A percentile compares a stretch with the other conserved stretches of the same genome.
These are phyloP conservation scores for Pseudomyrmex concolor DNA, from an alignment of 1,140 invertebrate species.

Conservation along the genomic window DNA sequence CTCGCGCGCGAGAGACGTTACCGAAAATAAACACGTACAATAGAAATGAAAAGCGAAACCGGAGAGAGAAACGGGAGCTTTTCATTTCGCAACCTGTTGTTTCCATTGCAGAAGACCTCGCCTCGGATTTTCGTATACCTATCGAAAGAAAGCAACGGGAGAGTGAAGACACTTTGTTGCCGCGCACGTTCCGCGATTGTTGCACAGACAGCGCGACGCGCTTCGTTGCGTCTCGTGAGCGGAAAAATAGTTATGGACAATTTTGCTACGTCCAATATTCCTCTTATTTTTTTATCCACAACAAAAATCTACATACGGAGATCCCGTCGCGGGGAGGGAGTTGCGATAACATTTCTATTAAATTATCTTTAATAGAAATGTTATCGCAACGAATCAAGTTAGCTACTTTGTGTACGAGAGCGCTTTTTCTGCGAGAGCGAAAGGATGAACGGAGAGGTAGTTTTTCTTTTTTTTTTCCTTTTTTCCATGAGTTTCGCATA, in stretches of 20 bases:
- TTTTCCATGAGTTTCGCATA: background rate
- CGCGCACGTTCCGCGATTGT: background rate
- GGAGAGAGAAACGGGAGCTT: too few relatives aligned
- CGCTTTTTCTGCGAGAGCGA: background rate
- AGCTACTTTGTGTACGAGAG: too few relatives aligned
- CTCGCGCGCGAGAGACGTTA: conserved; percentile 24
- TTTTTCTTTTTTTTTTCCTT: background rate
- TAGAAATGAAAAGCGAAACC: conserved; percentile 34
- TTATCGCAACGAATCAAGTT: too few relatives aligned
- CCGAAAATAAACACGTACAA: conserved; percentile 61
- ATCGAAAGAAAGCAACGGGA: background rate
- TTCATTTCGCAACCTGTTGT: background rate
- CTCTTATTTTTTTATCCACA: too few relatives aligned
- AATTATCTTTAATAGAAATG: too few relatives aligned
- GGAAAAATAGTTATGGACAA: background rate
- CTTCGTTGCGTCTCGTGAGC: too few relatives aligned
- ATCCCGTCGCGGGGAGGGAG: too few relatives aligned
- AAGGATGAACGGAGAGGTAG: background rate
- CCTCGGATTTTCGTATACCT: background rate
- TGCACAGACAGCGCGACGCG: background rate
- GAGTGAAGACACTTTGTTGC: too few relatives aligned
- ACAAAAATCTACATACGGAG: too few relatives aligned
- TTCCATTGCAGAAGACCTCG: conserved; percentile 3
- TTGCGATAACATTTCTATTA: too few relatives aligned
- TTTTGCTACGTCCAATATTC: too few relatives aligned